Evolutionary conservation across 2,797 vertebrate species (phyloP).

Genomic region (Enteromius thamalakanensis): DNA sequence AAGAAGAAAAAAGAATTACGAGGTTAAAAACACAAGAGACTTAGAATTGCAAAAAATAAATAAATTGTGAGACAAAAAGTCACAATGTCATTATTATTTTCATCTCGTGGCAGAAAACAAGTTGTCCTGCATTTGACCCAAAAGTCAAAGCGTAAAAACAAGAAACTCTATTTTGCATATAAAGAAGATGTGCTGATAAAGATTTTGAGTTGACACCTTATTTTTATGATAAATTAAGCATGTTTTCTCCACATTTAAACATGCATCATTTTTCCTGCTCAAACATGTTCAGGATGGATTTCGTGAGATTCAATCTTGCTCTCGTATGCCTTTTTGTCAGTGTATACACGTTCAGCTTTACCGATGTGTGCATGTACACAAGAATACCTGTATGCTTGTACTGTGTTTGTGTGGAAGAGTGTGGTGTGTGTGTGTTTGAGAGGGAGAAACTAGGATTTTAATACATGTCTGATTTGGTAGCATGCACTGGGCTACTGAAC

Average conservation of each 20-base stretch:
- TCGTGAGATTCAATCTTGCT: conserved; percentile 37
- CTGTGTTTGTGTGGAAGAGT: conserved; percentile 16
- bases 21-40: background rate
- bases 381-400: conserved; percentile 26
- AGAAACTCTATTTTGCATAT: background rate
- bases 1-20: background rate
- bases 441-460: conserved; percentile 15
- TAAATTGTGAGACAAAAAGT: background rate
- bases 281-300: background rate
- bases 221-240: background rate
- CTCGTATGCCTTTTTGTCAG: conserved; percentile 38
- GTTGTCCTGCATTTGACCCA: background rate
- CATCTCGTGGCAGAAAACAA: background rate
- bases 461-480: conserved; percentile 51
- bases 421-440: background rate
- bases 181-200: background rate
- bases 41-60: background rate
- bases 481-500: conserved; percentile 56
- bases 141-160: background rate
- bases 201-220: background rate
- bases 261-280: background rate
- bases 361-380: conserved; percentile 33
- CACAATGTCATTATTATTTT: background rate
- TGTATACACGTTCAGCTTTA: conserved; percentile 45
- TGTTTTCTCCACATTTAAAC: background rate